Conservation (phyloP, 2,113 vertebrate genomes). For the Petromus typicus region DNA sequence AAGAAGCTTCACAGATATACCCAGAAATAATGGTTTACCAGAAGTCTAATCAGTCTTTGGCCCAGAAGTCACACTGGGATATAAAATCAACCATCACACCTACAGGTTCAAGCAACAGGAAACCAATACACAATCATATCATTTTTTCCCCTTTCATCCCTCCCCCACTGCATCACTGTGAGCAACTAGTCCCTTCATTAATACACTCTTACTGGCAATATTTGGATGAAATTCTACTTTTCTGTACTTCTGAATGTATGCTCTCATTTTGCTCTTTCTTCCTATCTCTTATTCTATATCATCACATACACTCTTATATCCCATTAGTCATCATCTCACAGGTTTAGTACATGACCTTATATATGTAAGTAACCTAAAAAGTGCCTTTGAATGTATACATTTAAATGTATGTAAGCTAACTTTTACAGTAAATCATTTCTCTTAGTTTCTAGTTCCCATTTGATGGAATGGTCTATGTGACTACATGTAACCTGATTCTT, state of each 20-base stretch:
- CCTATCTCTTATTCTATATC: not conserved
- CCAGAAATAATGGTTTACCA: not conserved
- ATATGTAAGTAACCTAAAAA: slow-evolving; percentile 39
- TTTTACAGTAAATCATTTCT: slow-evolving; percentile 9
- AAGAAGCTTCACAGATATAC: not conserved
- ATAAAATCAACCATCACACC: not conserved
- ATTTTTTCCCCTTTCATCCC: too few species aligned
- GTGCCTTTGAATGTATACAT: not conserved
- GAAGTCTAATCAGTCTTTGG: not conserved
- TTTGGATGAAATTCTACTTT: not conserved
- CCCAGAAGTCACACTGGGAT: not conserved
- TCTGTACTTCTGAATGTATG: not conserved
- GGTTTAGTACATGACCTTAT: not conserved
- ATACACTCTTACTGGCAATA: slow-evolving; percentile 12
- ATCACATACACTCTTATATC: not conserved
- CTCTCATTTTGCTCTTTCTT: slow-evolving; percentile 34
- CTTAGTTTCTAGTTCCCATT: slow-evolving; percentile 21
- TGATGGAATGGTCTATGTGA: slow-evolving; percentile 14
- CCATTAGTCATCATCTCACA: not conserved
- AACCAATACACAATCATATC: not conserved
- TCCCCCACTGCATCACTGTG: not conserved
- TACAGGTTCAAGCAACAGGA: slow-evolving; percentile 34
- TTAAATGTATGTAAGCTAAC: not conserved
- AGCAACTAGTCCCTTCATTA: not conserved
- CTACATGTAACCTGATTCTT: not conserved